These are phyloP conservation scores for Cantharis rustica DNA, from an alignment of 2,888 invertebrate genomes.

Conservation along the genomic window DNA sequence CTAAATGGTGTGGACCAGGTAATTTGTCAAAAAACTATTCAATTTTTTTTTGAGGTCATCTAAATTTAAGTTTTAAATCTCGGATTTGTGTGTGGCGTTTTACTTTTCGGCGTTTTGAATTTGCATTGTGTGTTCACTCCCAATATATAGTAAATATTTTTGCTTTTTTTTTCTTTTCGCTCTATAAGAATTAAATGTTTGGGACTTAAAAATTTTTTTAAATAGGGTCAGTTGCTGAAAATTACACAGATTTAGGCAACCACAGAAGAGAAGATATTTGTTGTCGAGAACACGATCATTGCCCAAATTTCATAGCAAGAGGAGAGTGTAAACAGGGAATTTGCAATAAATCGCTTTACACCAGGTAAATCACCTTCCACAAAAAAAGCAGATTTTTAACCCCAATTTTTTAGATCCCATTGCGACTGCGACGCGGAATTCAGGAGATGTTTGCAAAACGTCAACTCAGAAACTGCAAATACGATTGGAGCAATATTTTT, in stretches of 20 bases:
- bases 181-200: too few relatives aligned
- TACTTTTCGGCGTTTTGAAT: too few relatives aligned
- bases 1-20: constrained; percentile 80
- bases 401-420: constrained; percentile 61
- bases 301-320: constrained; percentile 64
- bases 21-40: too few relatives aligned
- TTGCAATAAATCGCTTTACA: constrained; percentile 71
- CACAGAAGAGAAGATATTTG: constrained; percentile 70
- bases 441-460: constrained; percentile 68
- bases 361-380: constrained; percentile 53
- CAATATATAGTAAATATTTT: too few relatives aligned
- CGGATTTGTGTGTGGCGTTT: too few relatives aligned
- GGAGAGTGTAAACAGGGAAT: constrained; percentile 67
- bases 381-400: not conserved
- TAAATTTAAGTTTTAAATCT: too few relatives aligned
- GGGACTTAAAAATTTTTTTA: not conserved
- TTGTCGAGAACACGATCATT: constrained; percentile 75
- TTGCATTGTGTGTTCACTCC: too few relatives aligned
- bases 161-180: too few relatives aligned
- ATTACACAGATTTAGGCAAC: constrained; percentile 68
- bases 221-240: constrained; percentile 62
- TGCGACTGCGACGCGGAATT: constrained; percentile 77
- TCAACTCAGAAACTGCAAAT: constrained; percentile 72
- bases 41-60: too few relatives aligned
- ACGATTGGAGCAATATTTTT: constrained; percentile 76